phyloP scores from a whole-genome alignment of 2,113 vertebrate genomes.

The Hemiscyllium ocellatum region DNA sequence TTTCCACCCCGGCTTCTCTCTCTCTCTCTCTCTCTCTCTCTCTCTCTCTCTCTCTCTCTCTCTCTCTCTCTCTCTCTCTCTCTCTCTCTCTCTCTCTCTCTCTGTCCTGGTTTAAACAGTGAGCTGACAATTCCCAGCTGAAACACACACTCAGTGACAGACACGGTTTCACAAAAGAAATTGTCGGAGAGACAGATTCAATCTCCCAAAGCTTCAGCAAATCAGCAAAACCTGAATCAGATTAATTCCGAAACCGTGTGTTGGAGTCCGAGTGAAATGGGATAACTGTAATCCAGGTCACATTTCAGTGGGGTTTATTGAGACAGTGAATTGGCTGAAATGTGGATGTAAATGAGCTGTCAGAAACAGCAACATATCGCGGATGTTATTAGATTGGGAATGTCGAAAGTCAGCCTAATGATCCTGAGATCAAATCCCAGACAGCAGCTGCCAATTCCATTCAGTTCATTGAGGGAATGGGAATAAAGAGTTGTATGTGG shows the following conservation, averaged over 20 bases:
- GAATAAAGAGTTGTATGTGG: neutral
- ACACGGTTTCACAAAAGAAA: neutral
- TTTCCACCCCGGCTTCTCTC: too few relatives aligned
- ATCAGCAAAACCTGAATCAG: neutral
- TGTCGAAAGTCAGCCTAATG: neutral
- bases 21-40: too few relatives aligned
- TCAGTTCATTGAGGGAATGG: neutral
- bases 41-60: too few relatives aligned
- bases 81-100: too few relatives aligned
- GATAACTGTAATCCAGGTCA: neutral
- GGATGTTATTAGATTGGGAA: neutral
- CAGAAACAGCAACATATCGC: neutral
- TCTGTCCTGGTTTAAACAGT: too few relatives aligned
- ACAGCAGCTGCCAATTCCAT: neutral
- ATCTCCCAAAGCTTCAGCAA: neutral
- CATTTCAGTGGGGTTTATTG: neutral
- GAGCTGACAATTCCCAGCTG: neutral
- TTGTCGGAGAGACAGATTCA: neutral
- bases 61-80: too few relatives aligned
- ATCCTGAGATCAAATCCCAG: neutral
- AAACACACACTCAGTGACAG: too few relatives aligned
- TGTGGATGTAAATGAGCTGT: neutral
- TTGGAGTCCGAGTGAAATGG: neutral
- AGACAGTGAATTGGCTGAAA: neutral
- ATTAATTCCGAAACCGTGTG: neutral